Conservation (phyloP, 1,140 invertebrate genomes). For the Microplitis mediator region DNA sequence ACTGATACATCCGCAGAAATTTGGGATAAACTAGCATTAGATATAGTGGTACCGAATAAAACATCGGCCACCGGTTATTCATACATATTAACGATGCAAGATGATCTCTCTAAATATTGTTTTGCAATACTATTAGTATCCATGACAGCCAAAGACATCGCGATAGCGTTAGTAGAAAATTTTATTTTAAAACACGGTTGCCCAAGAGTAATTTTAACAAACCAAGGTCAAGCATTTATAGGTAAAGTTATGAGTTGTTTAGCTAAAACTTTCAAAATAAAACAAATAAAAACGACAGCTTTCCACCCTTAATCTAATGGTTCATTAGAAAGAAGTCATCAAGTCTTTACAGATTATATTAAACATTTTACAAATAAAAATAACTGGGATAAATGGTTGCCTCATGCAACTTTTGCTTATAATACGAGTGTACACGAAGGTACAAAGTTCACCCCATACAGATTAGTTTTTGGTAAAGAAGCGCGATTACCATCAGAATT, state of each 20-base stretch:
- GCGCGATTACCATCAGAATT: not conserved
- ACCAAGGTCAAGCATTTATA: conserved; percentile 41
- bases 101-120: conserved; percentile 42
- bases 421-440: conserved; percentile 24
- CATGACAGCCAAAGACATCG: conserved; percentile 32
- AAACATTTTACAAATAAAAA: conserved; percentile 33
- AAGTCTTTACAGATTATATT: conserved; percentile 37
- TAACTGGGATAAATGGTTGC: conserved; percentile 50
- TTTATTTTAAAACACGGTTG: conserved; percentile 38
- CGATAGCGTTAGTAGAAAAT: conserved; percentile 32
- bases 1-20: conserved; percentile 26
- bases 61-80: conserved; percentile 20
- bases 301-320: conserved; percentile 41
- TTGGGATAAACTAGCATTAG: conserved; percentile 31
- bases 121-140: conserved; percentile 29
- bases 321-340: conserved; percentile 37
- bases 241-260: conserved; percentile 32
- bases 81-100: conserved; percentile 35
- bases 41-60: conserved; percentile 22
- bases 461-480: conserved; percentile 20
- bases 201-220: conserved; percentile 39
- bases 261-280: conserved; percentile 38
- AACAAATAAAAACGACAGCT: conserved; percentile 32
- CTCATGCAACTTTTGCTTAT: conserved; percentile 37
- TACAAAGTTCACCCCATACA: conserved; percentile 9